These are phyloP conservation scores for Mastacembelus armatus DNA, from an alignment of 2,797 vertebrate species.

Conservation along the genomic window DNA sequence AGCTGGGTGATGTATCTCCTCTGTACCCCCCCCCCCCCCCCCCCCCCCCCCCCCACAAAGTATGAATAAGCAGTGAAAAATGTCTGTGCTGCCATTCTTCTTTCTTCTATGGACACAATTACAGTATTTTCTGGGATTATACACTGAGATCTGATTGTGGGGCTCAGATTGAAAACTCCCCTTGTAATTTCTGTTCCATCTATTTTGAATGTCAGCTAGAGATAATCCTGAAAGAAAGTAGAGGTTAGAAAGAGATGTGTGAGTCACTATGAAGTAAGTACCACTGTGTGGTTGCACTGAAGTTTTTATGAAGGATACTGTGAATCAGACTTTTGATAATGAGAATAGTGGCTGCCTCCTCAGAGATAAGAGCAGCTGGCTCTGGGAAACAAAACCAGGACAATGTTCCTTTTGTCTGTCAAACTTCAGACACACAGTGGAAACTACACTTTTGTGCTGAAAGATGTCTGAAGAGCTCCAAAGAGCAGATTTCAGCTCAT, in stretches of 20 bases:
- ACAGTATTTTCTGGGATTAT: constrained; percentile 4
- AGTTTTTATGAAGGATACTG: constrained; percentile 33
- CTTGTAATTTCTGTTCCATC: neutral
- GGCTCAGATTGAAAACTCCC: neutral
- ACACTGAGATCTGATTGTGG: neutral
- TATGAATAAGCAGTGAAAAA: constrained; percentile 16
- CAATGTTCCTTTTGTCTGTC: constrained; percentile 62
- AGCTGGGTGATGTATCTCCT: constrained; percentile 41
- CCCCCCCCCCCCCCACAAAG: neutral
- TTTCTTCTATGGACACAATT: neutral
- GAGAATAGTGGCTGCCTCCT: constrained; percentile 26
- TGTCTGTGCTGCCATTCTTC: neutral
- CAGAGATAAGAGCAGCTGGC: constrained; percentile 48
- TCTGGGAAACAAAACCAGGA: constrained; percentile 52
- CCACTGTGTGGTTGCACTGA: constrained; percentile 17
- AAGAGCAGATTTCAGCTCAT: neutral
- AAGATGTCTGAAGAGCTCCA: neutral
- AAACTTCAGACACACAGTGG: constrained; percentile 14
- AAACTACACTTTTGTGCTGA: constrained; percentile 17
- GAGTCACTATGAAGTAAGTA: constrained; percentile 36
- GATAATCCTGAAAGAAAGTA: constrained; percentile 10
- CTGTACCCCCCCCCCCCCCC: neutral
- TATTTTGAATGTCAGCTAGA: constrained; percentile 16
- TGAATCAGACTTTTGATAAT: constrained; percentile 51
- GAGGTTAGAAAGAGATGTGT: constrained; percentile 27